Conservation (phyloP, 2,888 invertebrate genomes). For the Leucozona laternaria region DNA sequence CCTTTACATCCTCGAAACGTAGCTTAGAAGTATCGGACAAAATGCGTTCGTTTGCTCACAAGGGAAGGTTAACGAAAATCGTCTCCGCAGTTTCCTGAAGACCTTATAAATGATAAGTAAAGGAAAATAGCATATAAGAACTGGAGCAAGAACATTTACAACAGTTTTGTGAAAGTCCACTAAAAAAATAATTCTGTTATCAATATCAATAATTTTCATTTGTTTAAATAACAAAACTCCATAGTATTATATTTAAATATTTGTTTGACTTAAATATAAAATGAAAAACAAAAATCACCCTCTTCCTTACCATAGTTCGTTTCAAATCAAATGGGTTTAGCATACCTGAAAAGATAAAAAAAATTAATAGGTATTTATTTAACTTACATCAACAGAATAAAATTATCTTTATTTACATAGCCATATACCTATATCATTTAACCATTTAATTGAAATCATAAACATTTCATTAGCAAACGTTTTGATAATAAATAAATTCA, state of each 20-base stretch:
- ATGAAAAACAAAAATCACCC: neutral
- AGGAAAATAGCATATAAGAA: too few relatives aligned
- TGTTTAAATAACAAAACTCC: too few relatives aligned
- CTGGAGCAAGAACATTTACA: too few relatives aligned
- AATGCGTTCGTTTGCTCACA: too few relatives aligned
- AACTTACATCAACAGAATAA: neutral
- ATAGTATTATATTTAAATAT: neutral
- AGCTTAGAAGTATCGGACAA: too few relatives aligned
- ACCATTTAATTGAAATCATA: constrained; percentile 51
- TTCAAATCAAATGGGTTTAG: neutral
- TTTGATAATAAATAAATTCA: constrained; percentile 21
- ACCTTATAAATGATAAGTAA: too few relatives aligned
- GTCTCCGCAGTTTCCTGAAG: too few relatives aligned
- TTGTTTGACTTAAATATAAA: neutral
- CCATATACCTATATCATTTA: neutral
- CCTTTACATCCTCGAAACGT: too few relatives aligned
- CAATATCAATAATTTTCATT: too few relatives aligned
- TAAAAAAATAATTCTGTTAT: too few relatives aligned
- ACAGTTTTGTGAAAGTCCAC: too few relatives aligned
- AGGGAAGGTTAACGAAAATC: too few relatives aligned
- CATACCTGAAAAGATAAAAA: constrained; percentile 60
- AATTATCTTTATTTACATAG: neutral
- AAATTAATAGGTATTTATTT: neutral
- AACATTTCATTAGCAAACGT: constrained; percentile 17
- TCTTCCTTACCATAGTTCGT: neutral